These are phyloP conservation scores for Odontamblyopus lacepedii DNA, from an alignment of 2,797 vertebrate species.

Conservation along the genomic window DNA sequence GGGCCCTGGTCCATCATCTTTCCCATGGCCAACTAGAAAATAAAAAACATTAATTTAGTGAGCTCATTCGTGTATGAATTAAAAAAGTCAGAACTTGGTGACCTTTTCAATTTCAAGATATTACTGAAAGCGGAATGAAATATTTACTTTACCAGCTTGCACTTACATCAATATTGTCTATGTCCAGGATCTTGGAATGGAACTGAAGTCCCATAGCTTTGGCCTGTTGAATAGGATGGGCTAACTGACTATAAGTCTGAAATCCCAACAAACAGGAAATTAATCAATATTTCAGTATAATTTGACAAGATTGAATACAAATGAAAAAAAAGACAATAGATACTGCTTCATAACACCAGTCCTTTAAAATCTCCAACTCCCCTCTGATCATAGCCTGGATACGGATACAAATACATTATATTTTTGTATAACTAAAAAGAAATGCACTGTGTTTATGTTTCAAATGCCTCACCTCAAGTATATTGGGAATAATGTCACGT, in stretches of 20 bases:
- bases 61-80: no score
- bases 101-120: not conserved
- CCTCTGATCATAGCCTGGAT: constrained; percentile 88
- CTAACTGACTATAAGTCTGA: constrained; percentile 91
- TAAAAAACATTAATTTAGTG: not conserved
- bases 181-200: constrained; percentile 89
- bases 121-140: not conserved
- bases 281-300: not conserved
- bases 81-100: not conserved
- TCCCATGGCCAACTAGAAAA: constrained; percentile 87
- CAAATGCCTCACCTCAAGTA: constrained; percentile 82
- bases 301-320: not conserved
- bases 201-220: constrained; percentile 85
- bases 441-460: not conserved
- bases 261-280: constrained; percentile 6
- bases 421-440: not conserved
- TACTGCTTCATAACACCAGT: constrained; percentile 95
- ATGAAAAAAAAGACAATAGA: constrained; percentile 58
- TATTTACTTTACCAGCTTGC: not conserved
- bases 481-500: constrained; percentile 90
- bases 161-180: constrained; percentile 93
- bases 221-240: constrained; percentile 91
- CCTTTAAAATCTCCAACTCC: constrained; percentile 91
- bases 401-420: constrained; percentile 7
- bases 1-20: constrained; percentile 98